Evolutionary conservation across 2,113 vertebrate species (phyloP).

Genomic region (Ramphastos sulfuratus): DNA sequence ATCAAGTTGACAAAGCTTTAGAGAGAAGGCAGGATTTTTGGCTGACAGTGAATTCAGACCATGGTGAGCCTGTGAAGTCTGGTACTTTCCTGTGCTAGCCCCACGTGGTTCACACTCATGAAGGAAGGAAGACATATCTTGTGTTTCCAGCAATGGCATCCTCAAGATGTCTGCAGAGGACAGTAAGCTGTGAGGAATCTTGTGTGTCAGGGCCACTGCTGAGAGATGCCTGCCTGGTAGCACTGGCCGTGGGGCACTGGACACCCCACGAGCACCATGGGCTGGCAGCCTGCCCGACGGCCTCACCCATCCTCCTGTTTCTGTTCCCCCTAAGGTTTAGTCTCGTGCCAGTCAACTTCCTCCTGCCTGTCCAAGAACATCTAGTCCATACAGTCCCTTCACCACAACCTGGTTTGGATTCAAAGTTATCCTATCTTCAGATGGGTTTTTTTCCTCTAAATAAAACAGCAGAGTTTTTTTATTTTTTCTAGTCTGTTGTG

Average conservation of each 20-base stretch:
- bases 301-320: background rate
- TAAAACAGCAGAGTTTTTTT: background rate
- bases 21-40: background rate
- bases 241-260: background rate
- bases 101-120: rapidly evolving
- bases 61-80: rapidly evolving
- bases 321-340: background rate
- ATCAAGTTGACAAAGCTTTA: background rate
- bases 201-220: background rate
- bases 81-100: background rate
- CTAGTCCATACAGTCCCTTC: background rate
- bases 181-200: background rate
- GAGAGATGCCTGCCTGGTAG: rapidly evolving
- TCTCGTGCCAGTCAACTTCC: background rate
- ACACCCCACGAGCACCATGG: rapidly evolving
- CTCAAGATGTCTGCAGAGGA: background rate
- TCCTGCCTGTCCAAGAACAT: background rate
- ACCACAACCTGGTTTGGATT: background rate
- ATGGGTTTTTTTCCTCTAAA: background rate
- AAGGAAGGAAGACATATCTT: background rate
- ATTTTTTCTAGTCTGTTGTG: background rate
- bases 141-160: background rate
- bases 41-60: background rate
- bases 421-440: background rate
- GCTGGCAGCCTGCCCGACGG: background rate